Conservation (phyloP, 2,888 invertebrate genomes). For the Heliconius charithonia region DNA sequence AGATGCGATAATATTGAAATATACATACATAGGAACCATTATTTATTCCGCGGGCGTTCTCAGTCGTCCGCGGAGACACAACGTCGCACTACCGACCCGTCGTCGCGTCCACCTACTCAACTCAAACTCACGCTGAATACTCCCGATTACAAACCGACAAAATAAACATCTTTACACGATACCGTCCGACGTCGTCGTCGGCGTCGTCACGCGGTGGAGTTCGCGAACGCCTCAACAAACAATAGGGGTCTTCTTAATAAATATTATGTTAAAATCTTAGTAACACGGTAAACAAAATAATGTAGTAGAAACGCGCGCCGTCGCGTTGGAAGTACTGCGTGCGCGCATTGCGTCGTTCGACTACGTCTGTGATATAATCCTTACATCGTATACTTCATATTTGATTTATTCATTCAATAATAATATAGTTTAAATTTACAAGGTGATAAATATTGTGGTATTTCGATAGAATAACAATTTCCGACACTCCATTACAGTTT, state of each 20-base stretch:
- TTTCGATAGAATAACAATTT: slow-evolving; percentile 1
- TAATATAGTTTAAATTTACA: slow-evolving; percentile 1
- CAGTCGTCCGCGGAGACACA: slow-evolving; percentile 77
- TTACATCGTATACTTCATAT: slow-evolving; percentile 33
- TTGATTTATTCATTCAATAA: not conserved
- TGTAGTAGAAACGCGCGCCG: slow-evolving; percentile 79
- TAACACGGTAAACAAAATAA: slow-evolving; percentile 78
- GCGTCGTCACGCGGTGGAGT: slow-evolving; percentile 61
- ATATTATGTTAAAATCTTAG: slow-evolving; percentile 58
- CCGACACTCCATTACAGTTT: not conserved
- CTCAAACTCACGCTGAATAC: slow-evolving; percentile 67
- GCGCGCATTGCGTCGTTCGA: slow-evolving; percentile 51
- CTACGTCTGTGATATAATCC: slow-evolving; percentile 14
- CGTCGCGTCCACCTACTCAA: slow-evolving; percentile 66
- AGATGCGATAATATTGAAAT: slow-evolving; percentile 85
- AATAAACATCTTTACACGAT: slow-evolving; percentile 59
- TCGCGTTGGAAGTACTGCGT: slow-evolving; percentile 67
- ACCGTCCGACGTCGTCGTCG: slow-evolving; percentile 53
- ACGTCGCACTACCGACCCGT: slow-evolving; percentile 79
- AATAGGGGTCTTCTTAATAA: slow-evolving; percentile 63
- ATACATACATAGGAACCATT: slow-evolving; percentile 86
- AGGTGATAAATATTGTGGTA: not conserved
- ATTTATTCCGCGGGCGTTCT: slow-evolving; percentile 76
- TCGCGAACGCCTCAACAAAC: slow-evolving; percentile 65
- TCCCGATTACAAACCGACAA: slow-evolving; percentile 66